A percentile compares a stretch with the other conserved stretches of the same genome.
Evolutionary conservation across 2,113 vertebrate genomes (phyloP).

Genomic region (Willisornis vidua): DNA sequence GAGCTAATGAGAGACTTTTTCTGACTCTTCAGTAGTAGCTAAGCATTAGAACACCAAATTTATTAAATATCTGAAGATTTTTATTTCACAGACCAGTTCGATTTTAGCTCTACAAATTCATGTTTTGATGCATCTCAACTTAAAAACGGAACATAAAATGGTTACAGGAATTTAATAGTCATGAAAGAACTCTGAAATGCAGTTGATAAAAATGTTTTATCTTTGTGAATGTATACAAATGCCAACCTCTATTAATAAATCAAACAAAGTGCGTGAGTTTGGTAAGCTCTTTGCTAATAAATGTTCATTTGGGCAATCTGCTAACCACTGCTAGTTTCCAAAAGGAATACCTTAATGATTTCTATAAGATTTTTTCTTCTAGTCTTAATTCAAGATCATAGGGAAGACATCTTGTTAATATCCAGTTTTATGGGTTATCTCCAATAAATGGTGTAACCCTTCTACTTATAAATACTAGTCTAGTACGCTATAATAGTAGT

Average conservation of each 20-base stretch:
- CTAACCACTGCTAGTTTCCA: not conserved
- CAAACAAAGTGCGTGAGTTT: not conserved
- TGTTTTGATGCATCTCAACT: not conserved
- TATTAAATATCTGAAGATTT: not conserved
- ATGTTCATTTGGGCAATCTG: not conserved
- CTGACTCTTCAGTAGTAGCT: not conserved
- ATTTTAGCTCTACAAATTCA: not conserved
- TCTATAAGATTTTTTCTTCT: not conserved
- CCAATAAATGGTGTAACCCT: not conserved
- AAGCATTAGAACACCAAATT: not conserved
- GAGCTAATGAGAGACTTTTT: not conserved
- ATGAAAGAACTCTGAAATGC: not conserved
- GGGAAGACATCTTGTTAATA: not conserved
- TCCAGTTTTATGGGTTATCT: not conserved
- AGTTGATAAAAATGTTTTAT: not conserved
- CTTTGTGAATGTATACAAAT: not conserved
- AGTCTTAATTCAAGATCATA: not conserved
- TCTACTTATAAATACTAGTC: not conserved
- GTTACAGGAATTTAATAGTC: not conserved
- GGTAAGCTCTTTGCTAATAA: not conserved
- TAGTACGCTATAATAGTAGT: not conserved
- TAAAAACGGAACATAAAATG: not conserved
- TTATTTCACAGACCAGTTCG: not conserved
- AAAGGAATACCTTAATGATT: not conserved
- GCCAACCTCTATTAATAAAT: not conserved